Conservation (phyloP, 2,888 invertebrate genomes). For the Ornithoptera priamus region DNA sequence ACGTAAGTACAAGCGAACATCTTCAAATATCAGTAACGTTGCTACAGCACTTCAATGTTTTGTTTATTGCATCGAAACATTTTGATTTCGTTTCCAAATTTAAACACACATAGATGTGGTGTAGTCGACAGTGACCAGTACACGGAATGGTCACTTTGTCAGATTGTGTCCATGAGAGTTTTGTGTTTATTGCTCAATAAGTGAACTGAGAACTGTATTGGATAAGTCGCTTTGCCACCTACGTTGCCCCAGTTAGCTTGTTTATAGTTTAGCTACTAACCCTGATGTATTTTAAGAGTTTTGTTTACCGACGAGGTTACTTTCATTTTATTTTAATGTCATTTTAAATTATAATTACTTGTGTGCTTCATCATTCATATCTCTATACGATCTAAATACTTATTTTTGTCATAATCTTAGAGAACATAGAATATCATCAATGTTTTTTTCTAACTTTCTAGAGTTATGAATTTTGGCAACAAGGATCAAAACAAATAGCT, state of each 20-base stretch:
- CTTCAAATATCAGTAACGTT: constrained; percentile 39
- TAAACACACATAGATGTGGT: background rate
- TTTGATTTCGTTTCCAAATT: background rate
- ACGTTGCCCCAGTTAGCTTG: constrained; percentile 55
- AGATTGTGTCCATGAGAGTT: constrained; percentile 20
- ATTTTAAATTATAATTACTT: background rate
- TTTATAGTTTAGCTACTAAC: constrained; percentile 54
- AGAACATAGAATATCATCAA: constrained; percentile 2
- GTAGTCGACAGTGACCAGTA: background rate
- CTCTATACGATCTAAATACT: no score
- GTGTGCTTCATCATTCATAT: background rate
- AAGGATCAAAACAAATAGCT: background rate
- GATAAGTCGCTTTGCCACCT: constrained; percentile 48
- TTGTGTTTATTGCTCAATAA: constrained; percentile 32
- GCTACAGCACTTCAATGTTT: constrained; percentile 53
- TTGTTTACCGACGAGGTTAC: constrained; percentile 34
- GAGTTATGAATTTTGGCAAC: constrained; percentile 17
- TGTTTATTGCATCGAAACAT: constrained; percentile 42
- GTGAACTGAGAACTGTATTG: constrained; percentile 45
- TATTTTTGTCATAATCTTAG: background rate
- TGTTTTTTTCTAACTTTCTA: constrained; percentile 13
- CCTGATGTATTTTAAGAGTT: constrained; percentile 51
- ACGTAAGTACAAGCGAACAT: constrained; percentile 59
- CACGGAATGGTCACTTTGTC: constrained; percentile 35
- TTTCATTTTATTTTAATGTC: constrained; percentile 21